Conservation (phyloP, 2,888 invertebrate species). For the Mythimna impura region DNA sequence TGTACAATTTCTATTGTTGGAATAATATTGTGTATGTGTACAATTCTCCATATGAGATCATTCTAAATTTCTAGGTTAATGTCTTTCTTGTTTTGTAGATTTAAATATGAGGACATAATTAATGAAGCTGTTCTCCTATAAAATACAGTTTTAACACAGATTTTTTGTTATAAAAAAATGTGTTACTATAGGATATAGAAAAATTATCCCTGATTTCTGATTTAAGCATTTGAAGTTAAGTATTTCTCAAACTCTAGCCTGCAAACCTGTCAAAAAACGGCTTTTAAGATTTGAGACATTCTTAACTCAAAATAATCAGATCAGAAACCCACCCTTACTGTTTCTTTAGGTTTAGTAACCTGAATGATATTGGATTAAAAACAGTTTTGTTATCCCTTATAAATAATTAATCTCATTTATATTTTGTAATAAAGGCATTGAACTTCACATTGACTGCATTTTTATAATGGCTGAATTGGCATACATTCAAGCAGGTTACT, state of each 20-base stretch:
- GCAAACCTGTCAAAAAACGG: too few relatives aligned
- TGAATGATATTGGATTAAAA: neutral
- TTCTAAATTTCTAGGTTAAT: constrained; percentile 57
- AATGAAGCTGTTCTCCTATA: constrained; percentile 10
- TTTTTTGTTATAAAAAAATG: neutral
- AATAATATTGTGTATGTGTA: constrained; percentile 27
- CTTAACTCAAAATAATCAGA: too few relatives aligned
- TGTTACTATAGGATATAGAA: neutral
- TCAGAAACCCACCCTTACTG: too few relatives aligned
- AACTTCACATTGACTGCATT: constrained; percentile 36
- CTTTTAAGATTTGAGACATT: too few relatives aligned
- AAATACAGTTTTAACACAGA: neutral
- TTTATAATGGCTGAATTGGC: constrained; percentile 16
- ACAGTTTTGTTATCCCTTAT: constrained; percentile 4
- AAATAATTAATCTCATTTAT: constrained; percentile 10
- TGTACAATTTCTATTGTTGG: constrained; percentile 18
- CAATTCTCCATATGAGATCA: constrained; percentile 31
- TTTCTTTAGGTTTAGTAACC: too few relatives aligned
- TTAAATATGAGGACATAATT: constrained; percentile 5
- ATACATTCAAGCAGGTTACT: neutral
- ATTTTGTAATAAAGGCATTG: constrained; percentile 16
- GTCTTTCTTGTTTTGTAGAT: constrained; percentile 36
- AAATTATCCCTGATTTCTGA: neutral
- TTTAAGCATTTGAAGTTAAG: too few relatives aligned
- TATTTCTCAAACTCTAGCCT: too few relatives aligned